Conservation (phyloP, 2,113 vertebrate genomes). For the Corythaixoides concolor region DNA sequence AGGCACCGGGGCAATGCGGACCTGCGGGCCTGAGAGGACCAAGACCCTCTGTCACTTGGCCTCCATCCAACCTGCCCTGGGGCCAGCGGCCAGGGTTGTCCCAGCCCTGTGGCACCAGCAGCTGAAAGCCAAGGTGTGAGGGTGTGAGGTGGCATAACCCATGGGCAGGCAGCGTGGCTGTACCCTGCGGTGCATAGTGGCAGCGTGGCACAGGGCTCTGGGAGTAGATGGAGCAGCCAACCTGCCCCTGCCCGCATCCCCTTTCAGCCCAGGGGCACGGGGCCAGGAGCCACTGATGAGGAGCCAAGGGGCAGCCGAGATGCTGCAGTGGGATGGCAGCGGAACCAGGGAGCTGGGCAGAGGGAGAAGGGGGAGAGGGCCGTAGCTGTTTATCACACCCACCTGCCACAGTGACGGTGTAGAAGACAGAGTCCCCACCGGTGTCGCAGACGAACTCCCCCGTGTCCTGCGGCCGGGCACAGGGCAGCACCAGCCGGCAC, state of each 20-base stretch:
- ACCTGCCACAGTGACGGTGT: constrained; percentile 90
- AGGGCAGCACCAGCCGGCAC: constrained; percentile 83
- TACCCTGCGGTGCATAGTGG: not conserved
- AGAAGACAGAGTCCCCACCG: constrained; percentile 84
- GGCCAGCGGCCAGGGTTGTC: fast-evolving
- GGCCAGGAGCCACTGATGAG: fast-evolving
- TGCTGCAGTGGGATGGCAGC: not conserved
- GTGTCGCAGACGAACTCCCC: constrained; percentile 90
- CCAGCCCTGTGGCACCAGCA: not conserved
- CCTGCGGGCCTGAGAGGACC: not conserved
- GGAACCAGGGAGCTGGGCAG: not conserved
- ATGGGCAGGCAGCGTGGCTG: not conserved
- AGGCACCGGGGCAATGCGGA: not conserved
- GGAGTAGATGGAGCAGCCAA: not conserved
- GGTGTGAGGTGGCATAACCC: not conserved
- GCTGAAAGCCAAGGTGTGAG: not conserved
- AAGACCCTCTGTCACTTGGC: not conserved
- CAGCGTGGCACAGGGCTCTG: not conserved
- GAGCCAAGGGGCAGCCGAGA: not conserved
- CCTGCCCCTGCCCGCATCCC: not conserved
- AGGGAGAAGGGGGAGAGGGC: not conserved
- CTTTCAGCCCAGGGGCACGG: not conserved
- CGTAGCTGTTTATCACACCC: not conserved
- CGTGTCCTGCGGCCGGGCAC: constrained; percentile 77
- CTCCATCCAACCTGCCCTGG: not conserved